Evolutionary conservation across 2,888 invertebrate genomes (phyloP), one percentile per base, ranked within the genome.

Genomic region (Amblyjoppa fuscipennis): DNA sequence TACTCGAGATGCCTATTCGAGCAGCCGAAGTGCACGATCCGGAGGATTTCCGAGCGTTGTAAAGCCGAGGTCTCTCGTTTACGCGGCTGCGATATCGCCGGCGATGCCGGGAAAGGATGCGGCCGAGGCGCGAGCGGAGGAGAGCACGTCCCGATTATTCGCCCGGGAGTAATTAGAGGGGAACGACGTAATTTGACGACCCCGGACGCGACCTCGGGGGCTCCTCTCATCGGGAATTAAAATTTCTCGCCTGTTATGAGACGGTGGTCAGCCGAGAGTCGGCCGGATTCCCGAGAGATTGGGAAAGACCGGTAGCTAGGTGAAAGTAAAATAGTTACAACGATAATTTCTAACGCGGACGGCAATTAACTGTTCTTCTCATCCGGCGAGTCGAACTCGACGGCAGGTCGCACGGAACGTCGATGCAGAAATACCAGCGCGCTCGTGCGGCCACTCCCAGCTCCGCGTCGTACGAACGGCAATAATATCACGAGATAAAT

Each of bases 151-250:
- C 53, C 81, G 87, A 90, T 90, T 87, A 89, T 87, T 89, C 89
- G 87, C 86, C 38, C 38, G 86, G 87, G 87, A 90, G 89, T 91
- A 91, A 90, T 90, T 88, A 28, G 45, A 16, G 74, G 79, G 56
- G 66, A 80, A 81, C 77, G 83, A 80, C 59, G 83, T 74, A 83
- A 86, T 78, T 74, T 69, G 81, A 61, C 41, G 45, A 59, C 66
- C 66, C 59, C 49, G 61, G 68, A 74, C 73, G 64, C 81, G 69
- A 76, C 34, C 71, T 66, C 51, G 66, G 66, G 73, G 68, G 61
- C 74, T 45, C 49, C 74, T 76, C 84, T 56, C 88, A 89, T 91
- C 90, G 89, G 86, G 90, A 90, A 90, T 91, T 88, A 88, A 90
- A 90, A 91, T 90, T 89, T 89, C 85, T 87, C 88, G 84, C 86